Evolutionary conservation across 2,888 invertebrate species (phyloP).

Genomic region (Platerodrilus igneus): DNA sequence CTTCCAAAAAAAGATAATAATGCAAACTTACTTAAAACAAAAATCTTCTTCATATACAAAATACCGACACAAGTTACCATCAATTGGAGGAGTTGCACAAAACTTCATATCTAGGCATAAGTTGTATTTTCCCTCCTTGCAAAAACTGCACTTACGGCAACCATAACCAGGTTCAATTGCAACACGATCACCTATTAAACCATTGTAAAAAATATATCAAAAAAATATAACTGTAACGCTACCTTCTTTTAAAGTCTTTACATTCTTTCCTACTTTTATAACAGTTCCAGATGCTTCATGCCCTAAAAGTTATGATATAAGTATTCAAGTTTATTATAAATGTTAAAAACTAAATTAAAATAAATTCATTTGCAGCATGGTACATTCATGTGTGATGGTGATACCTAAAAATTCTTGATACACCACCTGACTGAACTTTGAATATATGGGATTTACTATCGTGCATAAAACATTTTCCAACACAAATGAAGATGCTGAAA

Average conservation of each 20-base stretch:
- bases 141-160: conserved; percentile 78
- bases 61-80: conserved; percentile 84
- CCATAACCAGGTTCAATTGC: conserved; percentile 93
- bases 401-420: too few relatives aligned
- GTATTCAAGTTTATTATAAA: too few relatives aligned
- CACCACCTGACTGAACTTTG: too few relatives aligned
- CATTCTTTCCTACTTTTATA: conserved; percentile 66
- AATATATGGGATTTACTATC: too few relatives aligned
- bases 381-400: too few relatives aligned
- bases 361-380: too few relatives aligned
- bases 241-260: conserved; percentile 62
- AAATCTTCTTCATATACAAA: conserved; percentile 89
- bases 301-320: conserved; percentile 82
- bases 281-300: conserved; percentile 88
- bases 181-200: conserved; percentile 74
- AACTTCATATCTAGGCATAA: conserved; percentile 82
- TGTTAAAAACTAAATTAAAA: too few relatives aligned
- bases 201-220: conserved; percentile 1
- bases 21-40: conserved; percentile 75
- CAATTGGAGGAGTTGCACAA: conserved; percentile 91
- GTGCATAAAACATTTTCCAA: too few relatives aligned
- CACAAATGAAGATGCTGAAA: too few relatives aligned
- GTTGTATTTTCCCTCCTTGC: conserved; percentile 87
- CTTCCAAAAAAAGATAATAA: too few relatives aligned
- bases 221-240: too few relatives aligned